phyloP scores from a whole-genome alignment of 2,797 vertebrate species.

The Gobio occitaniae region DNA sequence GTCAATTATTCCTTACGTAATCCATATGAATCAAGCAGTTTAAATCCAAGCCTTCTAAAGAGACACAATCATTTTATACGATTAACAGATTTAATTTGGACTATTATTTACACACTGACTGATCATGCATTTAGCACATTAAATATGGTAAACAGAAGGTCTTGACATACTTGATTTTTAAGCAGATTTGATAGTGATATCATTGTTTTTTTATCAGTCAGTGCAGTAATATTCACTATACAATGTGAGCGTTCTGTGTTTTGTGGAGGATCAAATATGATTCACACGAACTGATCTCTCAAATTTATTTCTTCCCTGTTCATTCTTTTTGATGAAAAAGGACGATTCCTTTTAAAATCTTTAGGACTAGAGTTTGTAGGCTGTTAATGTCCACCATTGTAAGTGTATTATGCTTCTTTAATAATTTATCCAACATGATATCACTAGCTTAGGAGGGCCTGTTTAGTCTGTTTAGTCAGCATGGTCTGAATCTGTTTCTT shows the following conservation, averaged over 20 bases:
- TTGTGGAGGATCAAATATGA: not conserved
- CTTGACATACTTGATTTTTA: not conserved
- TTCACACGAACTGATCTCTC: not conserved
- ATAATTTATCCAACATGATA: conserved; percentile 5
- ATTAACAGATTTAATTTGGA: not conserved
- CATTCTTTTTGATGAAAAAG: not conserved
- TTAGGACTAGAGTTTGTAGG: conserved; percentile 10
- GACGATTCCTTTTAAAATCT: not conserved
- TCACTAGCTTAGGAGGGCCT: conserved; percentile 1
- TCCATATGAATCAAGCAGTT: no score
- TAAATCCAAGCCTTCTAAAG: not conserved
- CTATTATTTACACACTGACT: not conserved
- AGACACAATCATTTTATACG: not conserved
- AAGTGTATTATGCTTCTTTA: conserved; percentile 14
- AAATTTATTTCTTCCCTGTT: not conserved
- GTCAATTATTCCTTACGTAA: no score
- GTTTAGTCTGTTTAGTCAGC: conserved; percentile 10
- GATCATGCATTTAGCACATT: not conserved
- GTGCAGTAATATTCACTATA: not conserved
- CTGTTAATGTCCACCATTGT: conserved; percentile 11
- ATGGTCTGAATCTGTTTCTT: conserved; percentile 1
- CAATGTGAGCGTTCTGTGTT: not conserved
- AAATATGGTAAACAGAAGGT: not conserved
- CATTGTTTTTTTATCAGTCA: not conserved
- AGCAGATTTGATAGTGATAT: not conserved